Base-by-base conservation (phyloP, 2,797 vertebrate species). In the Arnoldichthys spilopterus region DNA sequence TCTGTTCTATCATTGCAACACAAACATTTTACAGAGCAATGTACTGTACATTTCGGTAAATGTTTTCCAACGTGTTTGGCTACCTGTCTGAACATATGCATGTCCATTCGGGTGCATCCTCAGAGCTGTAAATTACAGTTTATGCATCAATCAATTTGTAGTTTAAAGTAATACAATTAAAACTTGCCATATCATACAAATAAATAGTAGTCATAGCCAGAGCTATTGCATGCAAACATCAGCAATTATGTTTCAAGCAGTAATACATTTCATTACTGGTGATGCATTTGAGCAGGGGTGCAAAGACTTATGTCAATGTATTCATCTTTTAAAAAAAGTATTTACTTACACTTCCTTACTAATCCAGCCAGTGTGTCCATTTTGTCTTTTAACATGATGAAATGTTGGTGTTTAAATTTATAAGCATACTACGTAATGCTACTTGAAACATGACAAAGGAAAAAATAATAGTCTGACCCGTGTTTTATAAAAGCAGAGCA, bases 191-290 rank as follows among this genome's bases (percentile, higher is more conserved):
- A 94, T 93, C 89, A 93, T 95, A 95, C 92, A 95, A 95, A 95
- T 94, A 94, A 95, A 95, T 95, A 95, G 94, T 94, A 94, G 93
- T 94, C 93, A 94, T 93, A 94, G 93, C 94, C 93, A 81, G 90
- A 90, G 93, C 92, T 92, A 94, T 91, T 87, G 93, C 94, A 95
- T 95, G 94, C 94, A 94, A 93, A 94, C 93, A 93, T 94, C 90
- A 92, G 94, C 94, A 93, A 87, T 91, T 91, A 92, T 91, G 91
- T 93, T 93, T 93, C 93, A 93, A 94, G 94, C 94, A 93, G 93
- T 93, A 94, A 93, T 91, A 92, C 87, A 87, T 89, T 92, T 93
- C 89, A 92, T 94, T 94, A 94, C 92, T 93, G 93, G 92, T 94
- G 93, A 92, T 92, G 92, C 91, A 90, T 90, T 92, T 90, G 91